Evolutionary conservation across 1,140 invertebrate genomes (phyloP).

Genomic region (Pararge aegeria): DNA sequence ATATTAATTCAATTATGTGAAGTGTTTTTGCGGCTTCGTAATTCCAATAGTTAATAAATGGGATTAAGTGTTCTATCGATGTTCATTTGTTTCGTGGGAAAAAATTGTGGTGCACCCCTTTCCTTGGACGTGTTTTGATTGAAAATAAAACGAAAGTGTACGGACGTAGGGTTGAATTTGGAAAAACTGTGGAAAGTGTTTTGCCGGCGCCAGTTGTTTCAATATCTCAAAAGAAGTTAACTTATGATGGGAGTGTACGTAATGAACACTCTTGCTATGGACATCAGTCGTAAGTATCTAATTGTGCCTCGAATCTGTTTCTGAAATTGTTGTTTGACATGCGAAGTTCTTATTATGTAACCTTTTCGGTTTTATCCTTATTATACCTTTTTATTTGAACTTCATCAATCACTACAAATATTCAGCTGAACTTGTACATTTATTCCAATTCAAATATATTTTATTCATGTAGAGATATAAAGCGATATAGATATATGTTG

Average conservation of each 20-base stretch:
- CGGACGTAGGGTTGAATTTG: neutral
- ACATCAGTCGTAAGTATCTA: slow-evolving; percentile 61
- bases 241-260: slow-evolving; percentile 60
- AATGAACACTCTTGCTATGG: slow-evolving; percentile 60
- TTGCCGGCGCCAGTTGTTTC: slow-evolving; percentile 1
- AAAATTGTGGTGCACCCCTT: slow-evolving; percentile 8
- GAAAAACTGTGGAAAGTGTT: slow-evolving; percentile 1
- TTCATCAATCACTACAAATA: too few species aligned
- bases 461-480: too few species aligned
- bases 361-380: too few species aligned
- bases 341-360: too few species aligned
- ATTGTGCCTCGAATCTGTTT: too few species aligned
- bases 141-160: neutral
- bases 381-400: too few species aligned
- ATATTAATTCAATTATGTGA: slow-evolving; percentile 23
- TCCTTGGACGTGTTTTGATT: slow-evolving; percentile 10
- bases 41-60: slow-evolving; percentile 15
- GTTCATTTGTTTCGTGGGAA: slow-evolving; percentile 14
- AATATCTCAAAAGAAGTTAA: slow-evolving; percentile 2
- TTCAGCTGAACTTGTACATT: too few species aligned
- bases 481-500: too few species aligned
- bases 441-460: too few species aligned
- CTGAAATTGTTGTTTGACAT: too few species aligned
- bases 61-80: slow-evolving; percentile 17
- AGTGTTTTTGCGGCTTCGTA: slow-evolving; percentile 21